These are phyloP conservation scores for Nasonia longicornis DNA, from an alignment of 1,140 invertebrate species.

Conservation along the genomic window DNA sequence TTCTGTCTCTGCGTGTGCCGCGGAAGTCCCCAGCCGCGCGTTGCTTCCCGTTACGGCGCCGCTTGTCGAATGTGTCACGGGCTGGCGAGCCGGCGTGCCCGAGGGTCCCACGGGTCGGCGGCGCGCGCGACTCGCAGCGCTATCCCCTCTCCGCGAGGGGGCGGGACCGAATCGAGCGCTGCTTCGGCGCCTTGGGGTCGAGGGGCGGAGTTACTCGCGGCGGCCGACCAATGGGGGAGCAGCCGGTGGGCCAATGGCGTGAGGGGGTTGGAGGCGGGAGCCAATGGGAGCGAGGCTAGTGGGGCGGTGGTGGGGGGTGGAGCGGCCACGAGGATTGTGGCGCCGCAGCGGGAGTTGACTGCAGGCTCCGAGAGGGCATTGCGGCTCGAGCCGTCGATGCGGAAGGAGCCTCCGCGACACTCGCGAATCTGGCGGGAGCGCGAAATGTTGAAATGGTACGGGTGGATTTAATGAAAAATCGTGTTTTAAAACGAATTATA, in stretches of 20 bases:
- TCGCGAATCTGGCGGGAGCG: neutral
- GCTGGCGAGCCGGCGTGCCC: slow-evolving; percentile 64
- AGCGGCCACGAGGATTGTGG: slow-evolving; percentile 56
- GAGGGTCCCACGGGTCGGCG: slow-evolving; percentile 62
- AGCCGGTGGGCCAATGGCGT: slow-evolving; percentile 48
- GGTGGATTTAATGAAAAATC: too few species aligned
- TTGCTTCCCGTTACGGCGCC: slow-evolving; percentile 70
- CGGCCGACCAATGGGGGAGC: slow-evolving; percentile 53
- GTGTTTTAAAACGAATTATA: too few species aligned
- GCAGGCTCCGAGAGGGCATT: slow-evolving; percentile 56
- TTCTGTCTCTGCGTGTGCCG: slow-evolving; percentile 14
- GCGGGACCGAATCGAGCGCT: slow-evolving; percentile 16
- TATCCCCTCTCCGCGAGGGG: slow-evolving; percentile 1
- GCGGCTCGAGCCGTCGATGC: slow-evolving; percentile 56
- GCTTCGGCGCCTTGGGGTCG: slow-evolving; percentile 49
- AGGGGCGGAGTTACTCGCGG: slow-evolving; percentile 45
- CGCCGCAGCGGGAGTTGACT: slow-evolving; percentile 54
- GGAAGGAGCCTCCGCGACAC: slow-evolving; percentile 5
- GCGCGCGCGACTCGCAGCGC: slow-evolving; percentile 40
- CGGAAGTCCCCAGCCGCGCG: slow-evolving; percentile 67
- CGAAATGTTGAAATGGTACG: neutral
- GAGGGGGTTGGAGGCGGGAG: neutral
- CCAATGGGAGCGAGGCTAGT: slow-evolving; percentile 40
- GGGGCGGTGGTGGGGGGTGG: slow-evolving; percentile 41
- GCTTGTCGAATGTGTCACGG: slow-evolving; percentile 71